A percentile compares a stretch with the other conserved stretches of the same genome.
Conservation (phyloP, 2,113 vertebrate species). For the Coregonus clupeaformis region DNA sequence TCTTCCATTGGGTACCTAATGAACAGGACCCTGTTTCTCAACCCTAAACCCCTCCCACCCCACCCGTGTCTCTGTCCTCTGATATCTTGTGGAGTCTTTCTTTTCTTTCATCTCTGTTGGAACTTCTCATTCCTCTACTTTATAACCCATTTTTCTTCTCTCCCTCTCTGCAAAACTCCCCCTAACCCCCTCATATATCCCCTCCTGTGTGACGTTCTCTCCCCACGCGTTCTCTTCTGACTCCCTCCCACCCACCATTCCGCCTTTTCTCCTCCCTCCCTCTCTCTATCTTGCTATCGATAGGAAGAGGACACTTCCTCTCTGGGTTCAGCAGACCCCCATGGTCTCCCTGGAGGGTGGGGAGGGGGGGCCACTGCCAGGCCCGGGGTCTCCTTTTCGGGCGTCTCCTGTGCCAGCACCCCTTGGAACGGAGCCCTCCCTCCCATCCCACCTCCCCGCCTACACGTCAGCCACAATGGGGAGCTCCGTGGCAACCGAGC, state of each 20-base stretch:
- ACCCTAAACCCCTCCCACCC: conserved; percentile 9
- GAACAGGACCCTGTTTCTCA: conserved; percentile 16
- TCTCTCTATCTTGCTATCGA: conserved; percentile 40
- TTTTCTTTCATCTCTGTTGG: not conserved
- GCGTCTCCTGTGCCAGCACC: conserved; percentile 36
- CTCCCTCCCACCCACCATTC: conserved; percentile 46
- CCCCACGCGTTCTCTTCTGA: conserved; percentile 25
- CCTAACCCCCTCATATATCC: not conserved
- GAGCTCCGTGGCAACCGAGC: conserved; percentile 38
- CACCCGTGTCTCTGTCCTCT: conserved; percentile 4
- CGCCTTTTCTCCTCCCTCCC: conserved; percentile 45
- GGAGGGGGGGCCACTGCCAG: conserved; percentile 33
- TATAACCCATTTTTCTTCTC: conserved; percentile 5
- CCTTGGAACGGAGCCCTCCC: conserved; percentile 42
- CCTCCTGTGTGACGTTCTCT: conserved; percentile 10
- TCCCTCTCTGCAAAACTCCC: conserved; percentile 17
- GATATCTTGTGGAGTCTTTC: conserved; percentile 16
- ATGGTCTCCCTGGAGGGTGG: conserved; percentile 38
- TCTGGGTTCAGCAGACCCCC: conserved; percentile 77
- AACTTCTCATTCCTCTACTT: not conserved
- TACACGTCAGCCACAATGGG: conserved; percentile 50
- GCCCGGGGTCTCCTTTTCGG: conserved; percentile 38
- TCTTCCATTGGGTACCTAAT: no score
- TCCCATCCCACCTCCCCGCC: not conserved
- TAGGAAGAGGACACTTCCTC: conserved; percentile 81